Percentiles rank a stretch among this genome's conserved stretches.
phyloP scores from a whole-genome alignment of 2,113 vertebrate genomes.

The Campylomormyrus numenius region DNA sequence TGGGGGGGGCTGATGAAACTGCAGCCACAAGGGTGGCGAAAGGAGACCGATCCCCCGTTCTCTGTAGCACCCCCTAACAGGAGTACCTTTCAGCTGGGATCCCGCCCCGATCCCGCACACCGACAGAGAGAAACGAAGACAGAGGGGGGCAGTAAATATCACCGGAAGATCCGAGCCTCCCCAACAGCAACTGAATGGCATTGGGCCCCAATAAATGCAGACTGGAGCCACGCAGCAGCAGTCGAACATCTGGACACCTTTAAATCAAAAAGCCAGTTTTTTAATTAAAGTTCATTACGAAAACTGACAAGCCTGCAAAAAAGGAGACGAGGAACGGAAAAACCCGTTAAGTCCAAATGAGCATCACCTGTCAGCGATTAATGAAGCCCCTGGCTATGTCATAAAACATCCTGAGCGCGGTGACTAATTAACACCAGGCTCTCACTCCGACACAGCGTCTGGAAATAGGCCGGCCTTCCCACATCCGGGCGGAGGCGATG shows the following conservation, averaged over 20 bases:
- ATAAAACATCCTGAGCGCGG: constrained; percentile 23
- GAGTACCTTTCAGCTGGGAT: neutral
- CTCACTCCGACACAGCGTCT: constrained; percentile 15
- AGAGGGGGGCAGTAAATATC: neutral
- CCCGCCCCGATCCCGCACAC: neutral
- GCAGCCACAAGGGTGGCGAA: neutral
- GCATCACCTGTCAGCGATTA: constrained; percentile 35
- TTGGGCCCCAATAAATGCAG: neutral
- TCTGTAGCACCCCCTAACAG: neutral
- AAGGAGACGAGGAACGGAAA: constrained; percentile 8
- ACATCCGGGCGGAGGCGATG: neutral
- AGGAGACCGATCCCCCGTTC: neutral
- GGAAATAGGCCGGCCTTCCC: neutral
- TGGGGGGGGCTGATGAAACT: neutral
- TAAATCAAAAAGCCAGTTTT: neutral
- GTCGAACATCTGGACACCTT: constrained; percentile 4
- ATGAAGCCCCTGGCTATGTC: constrained; percentile 11
- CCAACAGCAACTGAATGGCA: neutral
- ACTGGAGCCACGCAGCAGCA: neutral
- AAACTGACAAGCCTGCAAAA: constrained; percentile 1
- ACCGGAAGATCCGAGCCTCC: neutral
- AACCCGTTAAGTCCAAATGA: constrained; percentile 28
- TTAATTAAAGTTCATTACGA: constrained; percentile 6
- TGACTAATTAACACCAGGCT: constrained; percentile 27
- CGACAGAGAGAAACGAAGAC: neutral